Conservation (phyloP, 2,888 invertebrate genomes). For the Epistrophe grossulariae region DNA sequence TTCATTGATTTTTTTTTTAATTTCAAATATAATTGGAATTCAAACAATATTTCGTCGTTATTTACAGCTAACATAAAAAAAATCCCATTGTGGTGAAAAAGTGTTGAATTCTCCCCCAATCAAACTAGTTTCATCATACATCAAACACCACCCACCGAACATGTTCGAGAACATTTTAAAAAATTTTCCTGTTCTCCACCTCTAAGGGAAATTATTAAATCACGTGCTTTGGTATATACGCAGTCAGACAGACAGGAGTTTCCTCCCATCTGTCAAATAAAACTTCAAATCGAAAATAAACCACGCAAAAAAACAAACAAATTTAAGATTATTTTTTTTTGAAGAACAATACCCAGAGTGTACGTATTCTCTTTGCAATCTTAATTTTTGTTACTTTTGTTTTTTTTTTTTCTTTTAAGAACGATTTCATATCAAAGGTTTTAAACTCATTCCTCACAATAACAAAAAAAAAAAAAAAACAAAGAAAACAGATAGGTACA, state of each 20-base stretch:
- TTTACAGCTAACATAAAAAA: background rate
- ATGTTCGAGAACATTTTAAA: slow-evolving; percentile 8
- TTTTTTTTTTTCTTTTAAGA: background rate
- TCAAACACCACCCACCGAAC: slow-evolving; percentile 32
- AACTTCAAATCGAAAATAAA: slow-evolving; percentile 29
- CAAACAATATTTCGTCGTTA: background rate
- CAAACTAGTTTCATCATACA: slow-evolving; percentile 30
- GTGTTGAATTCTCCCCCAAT: background rate
- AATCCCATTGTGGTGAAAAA: slow-evolving; percentile 19
- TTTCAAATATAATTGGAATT: background rate
- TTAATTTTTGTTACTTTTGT: slow-evolving; percentile 6
- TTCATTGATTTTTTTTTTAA: too few relatives aligned
- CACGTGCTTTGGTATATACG: slow-evolving; percentile 56
- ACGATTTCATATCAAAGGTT: slow-evolving; percentile 30
- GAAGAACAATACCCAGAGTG: slow-evolving; percentile 10
- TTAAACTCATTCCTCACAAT: background rate
- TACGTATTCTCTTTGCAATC: slow-evolving; percentile 48
- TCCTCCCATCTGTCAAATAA: slow-evolving; percentile 57
- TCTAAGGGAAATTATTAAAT: slow-evolving; percentile 43
- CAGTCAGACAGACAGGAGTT: slow-evolving; percentile 52
- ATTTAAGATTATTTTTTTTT: background rate
- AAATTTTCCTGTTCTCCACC: background rate
- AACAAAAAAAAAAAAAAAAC: background rate
- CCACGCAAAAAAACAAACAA: background rate
- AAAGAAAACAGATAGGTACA: background rate